phyloP scores from a whole-genome alignment of 2,888 invertebrate genomes.

The Syrphus vitripennis region DNA sequence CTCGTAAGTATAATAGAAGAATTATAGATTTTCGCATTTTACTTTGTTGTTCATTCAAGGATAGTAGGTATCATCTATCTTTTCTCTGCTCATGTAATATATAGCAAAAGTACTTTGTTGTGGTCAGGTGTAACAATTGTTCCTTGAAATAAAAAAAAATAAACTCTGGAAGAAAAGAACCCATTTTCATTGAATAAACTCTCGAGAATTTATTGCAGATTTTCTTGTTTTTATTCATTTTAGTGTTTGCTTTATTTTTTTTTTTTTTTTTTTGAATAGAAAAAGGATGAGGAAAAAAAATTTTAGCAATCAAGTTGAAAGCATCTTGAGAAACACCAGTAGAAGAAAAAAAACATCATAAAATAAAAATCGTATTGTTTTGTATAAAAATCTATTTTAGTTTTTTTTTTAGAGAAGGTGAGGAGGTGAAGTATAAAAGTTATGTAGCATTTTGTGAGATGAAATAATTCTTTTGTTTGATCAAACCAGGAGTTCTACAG shows the following conservation, averaged over 20 bases:
- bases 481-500: background rate
- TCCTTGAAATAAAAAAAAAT: constrained; percentile 1
- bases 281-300: background rate
- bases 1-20: background rate
- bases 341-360: background rate
- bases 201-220: constrained; percentile 21
- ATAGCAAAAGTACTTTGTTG: background rate
- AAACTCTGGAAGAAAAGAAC: background rate
- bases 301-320: constrained; percentile 7
- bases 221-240: background rate
- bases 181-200: constrained; percentile 15
- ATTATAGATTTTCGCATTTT: constrained; percentile 12
- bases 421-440: background rate
- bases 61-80: background rate
- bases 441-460: background rate
- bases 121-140: constrained; percentile 59
- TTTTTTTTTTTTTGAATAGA: too few species aligned
- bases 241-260: background rate
- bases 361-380: background rate
- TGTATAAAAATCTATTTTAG: background rate
- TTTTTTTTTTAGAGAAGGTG: too few species aligned
- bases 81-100: background rate
- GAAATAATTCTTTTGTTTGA: background rate
- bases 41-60: background rate
- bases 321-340: constrained; percentile 2